These are phyloP conservation scores for Drosophila paramelanica DNA, from an alignment of 2,888 invertebrate genomes.

Conservation along the genomic window DNA sequence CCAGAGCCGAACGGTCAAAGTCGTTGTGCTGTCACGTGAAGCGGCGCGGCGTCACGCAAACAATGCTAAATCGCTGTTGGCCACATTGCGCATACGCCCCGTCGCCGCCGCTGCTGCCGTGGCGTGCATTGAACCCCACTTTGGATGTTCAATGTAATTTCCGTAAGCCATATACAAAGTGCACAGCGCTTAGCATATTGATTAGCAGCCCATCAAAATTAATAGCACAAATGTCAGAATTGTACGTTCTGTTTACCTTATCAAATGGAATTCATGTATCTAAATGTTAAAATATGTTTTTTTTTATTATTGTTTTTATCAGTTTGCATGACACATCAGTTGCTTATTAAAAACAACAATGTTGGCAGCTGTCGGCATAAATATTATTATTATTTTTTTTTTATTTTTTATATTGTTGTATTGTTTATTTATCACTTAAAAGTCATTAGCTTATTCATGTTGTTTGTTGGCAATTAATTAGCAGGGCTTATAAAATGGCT, in stretches of 20 bases:
- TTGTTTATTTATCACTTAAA: constrained; percentile 56
- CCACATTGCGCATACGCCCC: constrained; percentile 57
- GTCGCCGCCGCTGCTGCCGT: constrained; percentile 4
- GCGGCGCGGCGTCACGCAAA: constrained; percentile 51
- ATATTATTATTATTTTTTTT: background rate
- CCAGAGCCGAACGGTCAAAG: constrained; percentile 20
- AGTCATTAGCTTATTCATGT: constrained; percentile 70
- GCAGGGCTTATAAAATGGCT: constrained; percentile 56
- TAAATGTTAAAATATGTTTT: constrained; percentile 6
- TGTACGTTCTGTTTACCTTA: constrained; percentile 6
- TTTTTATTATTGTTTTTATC: constrained; percentile 34
- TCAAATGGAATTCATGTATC: constrained; percentile 20
- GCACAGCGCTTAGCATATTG: constrained; percentile 46
- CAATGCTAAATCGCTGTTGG: constrained; percentile 14
- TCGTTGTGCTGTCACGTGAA: constrained; percentile 61
- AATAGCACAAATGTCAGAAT: constrained; percentile 28
- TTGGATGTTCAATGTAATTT: constrained; percentile 50
- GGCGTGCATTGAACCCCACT: constrained; percentile 69
- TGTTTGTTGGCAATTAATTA: constrained; percentile 65
- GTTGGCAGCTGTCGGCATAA: constrained; percentile 29
- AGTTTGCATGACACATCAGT: constrained; percentile 45
- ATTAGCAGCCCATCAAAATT: constrained; percentile 35
- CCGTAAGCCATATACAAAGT: constrained; percentile 51
- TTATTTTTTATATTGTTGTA: constrained; percentile 21
- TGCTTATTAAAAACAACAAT: constrained; percentile 38